Percentiles rank a stretch among this genome's conserved stretches.
Conservation (phyloP, 2,113 vertebrate species). For the Pyxicephalus adspersus region DNA sequence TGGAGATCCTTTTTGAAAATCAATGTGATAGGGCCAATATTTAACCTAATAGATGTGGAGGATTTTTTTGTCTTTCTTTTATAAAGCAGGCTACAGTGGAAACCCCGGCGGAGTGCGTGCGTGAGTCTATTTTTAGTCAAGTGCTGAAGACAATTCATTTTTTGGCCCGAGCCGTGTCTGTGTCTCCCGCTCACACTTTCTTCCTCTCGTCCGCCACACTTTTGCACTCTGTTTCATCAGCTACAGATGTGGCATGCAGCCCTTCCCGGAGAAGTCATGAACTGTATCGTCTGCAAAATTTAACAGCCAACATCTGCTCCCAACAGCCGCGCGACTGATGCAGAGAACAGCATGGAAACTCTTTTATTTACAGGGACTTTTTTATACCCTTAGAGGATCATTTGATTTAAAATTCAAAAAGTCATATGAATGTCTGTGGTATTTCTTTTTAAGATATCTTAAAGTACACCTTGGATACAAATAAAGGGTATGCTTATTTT, state of each 20-base stretch:
- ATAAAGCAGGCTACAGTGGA: slow-evolving; percentile 57
- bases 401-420: slow-evolving; percentile 15
- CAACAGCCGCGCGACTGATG: slow-evolving; percentile 68
- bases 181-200: slow-evolving; percentile 59
- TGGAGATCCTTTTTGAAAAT: slow-evolving; percentile 60
- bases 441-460: no score
- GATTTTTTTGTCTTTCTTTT: slow-evolving; percentile 10
- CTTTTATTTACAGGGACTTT: slow-evolving; percentile 59
- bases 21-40: slow-evolving; percentile 62
- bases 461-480: no score
- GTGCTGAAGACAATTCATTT: slow-evolving; percentile 68
- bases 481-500: no score
- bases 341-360: slow-evolving; percentile 67
- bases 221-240: slow-evolving; percentile 70
- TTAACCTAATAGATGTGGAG: slow-evolving; percentile 66
- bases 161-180: slow-evolving; percentile 63
- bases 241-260: slow-evolving; percentile 81
- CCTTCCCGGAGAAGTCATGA: slow-evolving; percentile 78
- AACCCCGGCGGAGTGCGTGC: slow-evolving; percentile 61
- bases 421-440: no score
- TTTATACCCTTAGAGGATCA: slow-evolving; percentile 61
- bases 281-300: slow-evolving; percentile 79
- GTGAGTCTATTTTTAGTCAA: slow-evolving; percentile 74
- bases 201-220: slow-evolving; percentile 71
- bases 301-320: slow-evolving; percentile 84